Evolutionary conservation across 2,797 vertebrate species (phyloP).

Genomic region (Anguilla marmorata): DNA sequence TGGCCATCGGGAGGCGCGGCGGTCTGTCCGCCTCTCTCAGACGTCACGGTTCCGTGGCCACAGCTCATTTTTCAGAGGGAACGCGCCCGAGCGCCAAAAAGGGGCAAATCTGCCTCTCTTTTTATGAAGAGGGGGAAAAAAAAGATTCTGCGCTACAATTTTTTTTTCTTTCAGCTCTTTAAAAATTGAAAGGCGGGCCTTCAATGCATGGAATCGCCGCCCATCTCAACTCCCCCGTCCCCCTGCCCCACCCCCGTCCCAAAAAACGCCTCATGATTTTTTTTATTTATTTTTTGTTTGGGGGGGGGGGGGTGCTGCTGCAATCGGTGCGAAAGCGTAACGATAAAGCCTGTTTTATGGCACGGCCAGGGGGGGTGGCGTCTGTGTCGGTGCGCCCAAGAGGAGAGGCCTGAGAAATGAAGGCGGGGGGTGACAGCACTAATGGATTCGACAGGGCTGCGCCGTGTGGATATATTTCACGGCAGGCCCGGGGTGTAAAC

Average conservation of each 20-base stretch:
- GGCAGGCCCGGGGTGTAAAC: constrained; percentile 57
- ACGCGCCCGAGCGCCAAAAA: constrained; percentile 70
- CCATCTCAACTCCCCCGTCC: constrained; percentile 32
- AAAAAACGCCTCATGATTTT: constrained; percentile 26
- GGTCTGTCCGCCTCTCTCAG: constrained; percentile 68
- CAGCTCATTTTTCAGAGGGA: constrained; percentile 71
- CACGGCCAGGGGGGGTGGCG: constrained; percentile 62
- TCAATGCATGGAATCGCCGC: constrained; percentile 47
- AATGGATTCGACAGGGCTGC: constrained; percentile 62
- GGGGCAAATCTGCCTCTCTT: constrained; percentile 70
- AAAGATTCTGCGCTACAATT: constrained; percentile 35
- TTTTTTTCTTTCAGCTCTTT: constrained; percentile 54
- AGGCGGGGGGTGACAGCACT: constrained; percentile 53
- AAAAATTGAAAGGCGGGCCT: constrained; percentile 35
- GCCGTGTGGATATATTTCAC: constrained; percentile 65
- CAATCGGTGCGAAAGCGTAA: constrained; percentile 26
- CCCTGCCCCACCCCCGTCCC: background rate
- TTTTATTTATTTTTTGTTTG: constrained; percentile 7
- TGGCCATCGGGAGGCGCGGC: constrained; percentile 61
- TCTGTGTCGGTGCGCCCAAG: constrained; percentile 55
- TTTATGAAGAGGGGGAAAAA: background rate
- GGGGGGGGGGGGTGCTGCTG: constrained; percentile 11
- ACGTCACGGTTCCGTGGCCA: constrained; percentile 78
- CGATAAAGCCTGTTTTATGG: constrained; percentile 52
- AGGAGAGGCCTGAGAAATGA: constrained; percentile 55